phyloP scores from a whole-genome alignment of 2,113 vertebrate species.

The Rhagologus leucostigma region DNA sequence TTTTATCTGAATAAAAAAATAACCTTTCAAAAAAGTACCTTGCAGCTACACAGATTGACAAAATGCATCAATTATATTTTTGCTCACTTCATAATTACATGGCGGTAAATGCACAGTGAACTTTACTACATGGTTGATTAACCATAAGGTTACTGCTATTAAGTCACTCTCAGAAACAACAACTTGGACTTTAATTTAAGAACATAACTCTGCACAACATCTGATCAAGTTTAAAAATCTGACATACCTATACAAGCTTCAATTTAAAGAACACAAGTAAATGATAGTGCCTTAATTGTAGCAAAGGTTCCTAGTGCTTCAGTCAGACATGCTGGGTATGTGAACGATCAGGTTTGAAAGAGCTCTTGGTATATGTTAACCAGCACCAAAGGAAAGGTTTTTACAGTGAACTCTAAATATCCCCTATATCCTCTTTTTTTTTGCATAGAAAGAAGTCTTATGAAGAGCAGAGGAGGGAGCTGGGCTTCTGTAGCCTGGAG shows the following conservation, averaged over 20 bases:
- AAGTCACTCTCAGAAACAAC: constrained; percentile 39
- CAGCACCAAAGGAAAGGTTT: not conserved
- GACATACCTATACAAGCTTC: not conserved
- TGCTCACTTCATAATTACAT: constrained; percentile 79
- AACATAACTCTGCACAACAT: not conserved
- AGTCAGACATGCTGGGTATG: not conserved
- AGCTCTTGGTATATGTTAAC: not conserved
- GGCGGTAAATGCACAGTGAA: constrained; percentile 69
- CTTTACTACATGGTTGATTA: constrained; percentile 76
- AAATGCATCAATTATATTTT: constrained; percentile 81
- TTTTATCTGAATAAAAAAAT: constrained; percentile 75
- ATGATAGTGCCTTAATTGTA: not conserved
- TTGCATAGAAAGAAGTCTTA: not conserved
- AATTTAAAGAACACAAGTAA: not conserved
- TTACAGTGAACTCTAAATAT: not conserved
- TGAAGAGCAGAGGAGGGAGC: not conserved
- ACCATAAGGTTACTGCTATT: constrained; percentile 73
- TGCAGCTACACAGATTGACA: constrained; percentile 82
- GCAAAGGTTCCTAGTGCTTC: not conserved
- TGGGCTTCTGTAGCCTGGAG: not conserved
- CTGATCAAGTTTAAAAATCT: not conserved
- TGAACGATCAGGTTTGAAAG: not conserved
- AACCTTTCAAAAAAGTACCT: constrained; percentile 83
- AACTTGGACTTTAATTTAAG: constrained; percentile 33
- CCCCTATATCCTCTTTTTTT: not conserved